Conservation (phyloP, 2,888 invertebrate species). For the Galerucella pusilla region DNA sequence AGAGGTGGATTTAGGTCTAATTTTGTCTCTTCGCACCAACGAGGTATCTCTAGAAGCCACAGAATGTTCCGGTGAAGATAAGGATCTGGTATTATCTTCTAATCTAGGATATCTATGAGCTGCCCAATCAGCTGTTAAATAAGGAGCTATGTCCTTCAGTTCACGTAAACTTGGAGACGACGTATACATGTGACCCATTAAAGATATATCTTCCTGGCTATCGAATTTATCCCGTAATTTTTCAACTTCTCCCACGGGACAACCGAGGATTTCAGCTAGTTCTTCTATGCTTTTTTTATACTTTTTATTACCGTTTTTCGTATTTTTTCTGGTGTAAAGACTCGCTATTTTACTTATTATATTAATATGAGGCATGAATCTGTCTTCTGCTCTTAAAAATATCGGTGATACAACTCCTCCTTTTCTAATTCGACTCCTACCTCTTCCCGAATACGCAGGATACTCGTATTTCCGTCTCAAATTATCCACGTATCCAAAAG, state of each 20-base stretch:
- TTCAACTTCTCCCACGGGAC: constrained; percentile 76
- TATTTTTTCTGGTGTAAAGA: constrained; percentile 60
- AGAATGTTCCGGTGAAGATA: constrained; percentile 67
- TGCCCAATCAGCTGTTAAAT: constrained; percentile 82
- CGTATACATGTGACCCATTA: constrained; percentile 82
- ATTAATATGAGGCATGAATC: constrained; percentile 89
- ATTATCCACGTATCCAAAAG: constrained; percentile 70
- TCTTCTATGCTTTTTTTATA: constrained; percentile 57
- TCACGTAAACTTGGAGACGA: constrained; percentile 85
- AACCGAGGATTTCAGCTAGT: constrained; percentile 60
- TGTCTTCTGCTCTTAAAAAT: constrained; percentile 74
- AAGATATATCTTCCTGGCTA: constrained; percentile 68
- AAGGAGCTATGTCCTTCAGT: constrained; percentile 80
- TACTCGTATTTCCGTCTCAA: constrained; percentile 72
- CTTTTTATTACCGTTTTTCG: constrained; percentile 46
- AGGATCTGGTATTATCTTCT: constrained; percentile 75
- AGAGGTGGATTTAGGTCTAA: constrained; percentile 65
- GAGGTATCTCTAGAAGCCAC: constrained; percentile 53
- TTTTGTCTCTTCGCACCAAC: constrained; percentile 64
- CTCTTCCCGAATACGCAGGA: constrained; percentile 63
- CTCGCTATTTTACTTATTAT: constrained; percentile 89
- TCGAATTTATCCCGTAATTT: constrained; percentile 80
- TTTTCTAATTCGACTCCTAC: constrained; percentile 66
- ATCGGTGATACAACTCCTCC: constrained; percentile 73
- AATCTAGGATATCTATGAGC: constrained; percentile 82